phyloP scores from a whole-genome alignment of 2,888 invertebrate genomes.

The Limnephilus marmoratus region DNA sequence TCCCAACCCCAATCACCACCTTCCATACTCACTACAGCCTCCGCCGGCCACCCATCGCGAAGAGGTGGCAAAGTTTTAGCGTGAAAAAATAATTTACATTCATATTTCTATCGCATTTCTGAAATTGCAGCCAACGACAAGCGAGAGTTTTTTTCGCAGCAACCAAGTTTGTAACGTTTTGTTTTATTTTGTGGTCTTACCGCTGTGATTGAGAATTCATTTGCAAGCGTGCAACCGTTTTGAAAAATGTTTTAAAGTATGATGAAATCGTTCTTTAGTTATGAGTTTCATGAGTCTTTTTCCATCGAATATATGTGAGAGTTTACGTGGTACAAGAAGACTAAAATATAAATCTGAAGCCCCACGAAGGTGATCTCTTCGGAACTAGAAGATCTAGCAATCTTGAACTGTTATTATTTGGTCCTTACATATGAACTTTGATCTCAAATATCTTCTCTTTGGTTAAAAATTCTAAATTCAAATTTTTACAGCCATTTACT shows the following conservation, averaged over 20 bases:
- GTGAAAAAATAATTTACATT: slow-evolving; percentile 21
- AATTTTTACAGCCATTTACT: too few species aligned
- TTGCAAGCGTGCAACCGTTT: neutral
- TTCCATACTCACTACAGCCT: slow-evolving; percentile 9
- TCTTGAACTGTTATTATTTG: too few species aligned
- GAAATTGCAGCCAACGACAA: slow-evolving; percentile 8
- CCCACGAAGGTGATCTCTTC: too few species aligned
- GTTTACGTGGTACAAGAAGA: too few species aligned
- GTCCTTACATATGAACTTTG: too few species aligned
- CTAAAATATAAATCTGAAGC: neutral
- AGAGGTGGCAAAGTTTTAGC: slow-evolving; percentile 27
- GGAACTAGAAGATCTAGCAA: too few species aligned
- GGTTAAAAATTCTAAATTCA: too few species aligned
- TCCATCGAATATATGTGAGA: too few species aligned
- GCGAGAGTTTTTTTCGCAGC: neutral
- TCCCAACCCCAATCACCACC: too few species aligned
- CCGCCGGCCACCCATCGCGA: slow-evolving; percentile 7
- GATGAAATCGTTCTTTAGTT: neutral
- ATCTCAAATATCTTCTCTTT: too few species aligned
- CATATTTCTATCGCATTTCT: slow-evolving; percentile 27
- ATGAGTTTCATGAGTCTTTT: too few species aligned
- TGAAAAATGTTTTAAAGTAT: neutral
- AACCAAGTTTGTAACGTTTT: neutral
- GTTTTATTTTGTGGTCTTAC: neutral
- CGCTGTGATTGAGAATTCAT: neutral